Evolutionary conservation across 2,113 vertebrate genomes (phyloP), one percentile per base, ranked within the genome.

Genomic region (Acrocephalus arundinaceus): DNA sequence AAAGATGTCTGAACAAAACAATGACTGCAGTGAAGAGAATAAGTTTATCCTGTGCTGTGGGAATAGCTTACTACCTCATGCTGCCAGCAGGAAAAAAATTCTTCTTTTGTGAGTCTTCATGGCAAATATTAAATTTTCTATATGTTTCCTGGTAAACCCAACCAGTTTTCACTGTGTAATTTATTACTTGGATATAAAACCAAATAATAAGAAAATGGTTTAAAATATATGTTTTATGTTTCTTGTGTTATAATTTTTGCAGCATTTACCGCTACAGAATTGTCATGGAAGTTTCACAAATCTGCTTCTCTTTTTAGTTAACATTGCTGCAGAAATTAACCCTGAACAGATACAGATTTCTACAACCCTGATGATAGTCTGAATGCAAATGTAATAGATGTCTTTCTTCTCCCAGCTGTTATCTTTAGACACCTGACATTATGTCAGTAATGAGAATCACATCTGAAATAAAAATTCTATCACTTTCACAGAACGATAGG

Each of bases 311-410:
- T 88, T 76, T 91, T 83, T 94, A 84, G 80, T 94, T 94, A 93
- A 94, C 41, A 45, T 31, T 8, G 3, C 58, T 90, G 72, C 49
- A 96, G 70, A 94, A 93, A 96, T 96, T 92, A 96, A 49, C 91
- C 87, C 80, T 49, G 22, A 89, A 95, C 57, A 84, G 61, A 31
- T 89, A 67, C 45, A 88, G 71, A 78, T 91, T 96, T 92, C 54
- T 87, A 41, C 37, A 87, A 41, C 10, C 25, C 25, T 39, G 28
- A 87, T 89, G 49, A 66, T 43, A 78, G 43, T 49, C 72, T 91
- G 88, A 85, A 96, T 96, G 81, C 79, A 95, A 95, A 97, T 91
- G 67, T 71, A 94, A 89, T 94, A 78, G 65, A 92, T 52, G 19
- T 35, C 46, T 97, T 90, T 85, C 63, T 91, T 95, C 78, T 86